phyloP scores from a whole-genome alignment of 2,113 vertebrate species.

The Vombatus ursinus region DNA sequence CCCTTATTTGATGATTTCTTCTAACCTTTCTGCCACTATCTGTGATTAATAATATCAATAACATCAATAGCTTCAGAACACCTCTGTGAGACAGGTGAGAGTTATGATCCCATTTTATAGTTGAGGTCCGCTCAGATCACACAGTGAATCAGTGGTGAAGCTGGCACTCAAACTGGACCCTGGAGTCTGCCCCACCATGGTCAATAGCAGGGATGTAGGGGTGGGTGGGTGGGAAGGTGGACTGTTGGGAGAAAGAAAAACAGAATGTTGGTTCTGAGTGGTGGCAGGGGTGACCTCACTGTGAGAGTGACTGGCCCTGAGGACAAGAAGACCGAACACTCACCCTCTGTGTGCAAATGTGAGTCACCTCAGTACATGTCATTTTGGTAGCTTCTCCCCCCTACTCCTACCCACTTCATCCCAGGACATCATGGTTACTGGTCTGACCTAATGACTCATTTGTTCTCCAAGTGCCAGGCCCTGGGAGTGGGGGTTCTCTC shows the following conservation, averaged over 20 bases:
- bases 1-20: not conserved
- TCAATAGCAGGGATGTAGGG: not conserved
- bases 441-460: constrained; percentile 67
- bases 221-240: not conserved
- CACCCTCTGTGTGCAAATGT: constrained; percentile 45
- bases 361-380: constrained; percentile 62
- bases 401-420: constrained; percentile 43
- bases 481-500: constrained; percentile 6
- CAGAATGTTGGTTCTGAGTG: not conserved
- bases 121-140: not conserved
- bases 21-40: not conserved
- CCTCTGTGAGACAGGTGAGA: not conserved
- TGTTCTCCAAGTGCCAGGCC: constrained; percentile 7
- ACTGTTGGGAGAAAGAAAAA: not conserved
- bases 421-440: constrained; percentile 35
- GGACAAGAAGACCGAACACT: constrained; percentile 30
- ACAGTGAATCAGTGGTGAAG: not conserved
- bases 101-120: not conserved
- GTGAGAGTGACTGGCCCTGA: not conserved
- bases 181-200: not conserved
- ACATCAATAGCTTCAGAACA: not conserved
- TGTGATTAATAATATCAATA: not conserved
- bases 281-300: constrained; percentile 57
- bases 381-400: not conserved
- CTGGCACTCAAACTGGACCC: not conserved